These are phyloP conservation scores for Synanceia verrucosa DNA, from an alignment of 2,797 vertebrate species.

Conservation along the genomic window DNA sequence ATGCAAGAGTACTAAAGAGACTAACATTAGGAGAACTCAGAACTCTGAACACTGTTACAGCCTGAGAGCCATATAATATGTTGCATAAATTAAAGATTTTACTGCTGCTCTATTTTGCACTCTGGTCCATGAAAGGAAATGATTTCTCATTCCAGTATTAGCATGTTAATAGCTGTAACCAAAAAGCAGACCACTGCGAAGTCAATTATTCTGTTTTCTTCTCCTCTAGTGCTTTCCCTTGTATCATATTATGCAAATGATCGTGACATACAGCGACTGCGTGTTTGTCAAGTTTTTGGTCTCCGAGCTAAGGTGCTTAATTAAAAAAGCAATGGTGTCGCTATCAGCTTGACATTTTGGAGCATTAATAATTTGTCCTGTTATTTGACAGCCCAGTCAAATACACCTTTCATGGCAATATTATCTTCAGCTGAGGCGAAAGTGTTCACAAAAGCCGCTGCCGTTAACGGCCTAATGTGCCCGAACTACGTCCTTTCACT, in stretches of 20 bases:
- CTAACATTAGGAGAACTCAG: not conserved
- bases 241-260: slow-evolving; percentile 17
- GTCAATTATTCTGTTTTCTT: slow-evolving; percentile 11
- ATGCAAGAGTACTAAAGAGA: too few species aligned
- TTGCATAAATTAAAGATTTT: slow-evolving; percentile 3
- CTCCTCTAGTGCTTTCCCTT: slow-evolving; percentile 1
- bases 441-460: not conserved
- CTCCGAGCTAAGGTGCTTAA: slow-evolving; percentile 10
- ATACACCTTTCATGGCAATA: not conserved
- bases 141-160: not conserved
- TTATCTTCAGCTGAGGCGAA: not conserved
- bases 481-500: slow-evolving; percentile 60
- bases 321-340: slow-evolving; percentile 1
- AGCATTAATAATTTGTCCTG: not conserved
- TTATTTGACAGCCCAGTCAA: slow-evolving; percentile 4
- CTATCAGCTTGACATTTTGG: slow-evolving; percentile 3
- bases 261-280: not conserved
- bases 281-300: slow-evolving; percentile 3
- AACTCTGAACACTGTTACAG: not conserved
- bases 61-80: not conserved
- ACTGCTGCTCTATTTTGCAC: not conserved
- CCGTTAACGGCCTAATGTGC: not conserved
- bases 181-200: not conserved
- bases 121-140: not conserved
- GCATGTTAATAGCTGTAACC: not conserved